Conservation (phyloP, 2,888 invertebrate species). For the Euplagia quadripunctaria region DNA sequence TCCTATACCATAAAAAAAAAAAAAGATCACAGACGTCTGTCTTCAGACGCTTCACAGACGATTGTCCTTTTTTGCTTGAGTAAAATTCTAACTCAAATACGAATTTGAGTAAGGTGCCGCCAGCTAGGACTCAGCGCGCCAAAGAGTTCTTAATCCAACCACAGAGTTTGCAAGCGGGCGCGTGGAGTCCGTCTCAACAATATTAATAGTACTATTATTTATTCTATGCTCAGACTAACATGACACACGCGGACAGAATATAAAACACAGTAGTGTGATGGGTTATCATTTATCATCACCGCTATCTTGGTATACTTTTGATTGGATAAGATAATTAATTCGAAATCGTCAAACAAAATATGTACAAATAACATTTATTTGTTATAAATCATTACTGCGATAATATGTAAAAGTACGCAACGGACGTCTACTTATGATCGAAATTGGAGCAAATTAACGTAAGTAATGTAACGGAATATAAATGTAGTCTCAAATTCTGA, state of each 20-base stretch:
- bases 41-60: too few species aligned
- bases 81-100: too few species aligned
- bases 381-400: neutral
- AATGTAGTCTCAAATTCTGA: too few species aligned
- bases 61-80: too few species aligned
- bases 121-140: too few species aligned
- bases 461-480: neutral
- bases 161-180: too few species aligned
- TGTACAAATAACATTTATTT: neutral
- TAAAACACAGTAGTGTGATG: neutral
- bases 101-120: too few species aligned
- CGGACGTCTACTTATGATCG: neutral
- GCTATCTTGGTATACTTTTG: neutral
- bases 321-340: neutral
- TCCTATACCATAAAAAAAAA: too few species aligned
- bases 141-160: too few species aligned
- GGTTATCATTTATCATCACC: neutral
- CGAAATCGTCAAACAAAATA: neutral
- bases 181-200: too few species aligned
- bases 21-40: too few species aligned
- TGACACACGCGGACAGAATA: neutral
- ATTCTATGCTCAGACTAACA: neutral
- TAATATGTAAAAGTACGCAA: neutral
- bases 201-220: neutral
- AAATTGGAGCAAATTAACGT: neutral